Percentiles rank a stretch among this genome's conserved stretches.
These are phyloP conservation scores for Crotophaga sulcirostris DNA, from an alignment of 2,113 vertebrate species.

Conservation along the genomic window DNA sequence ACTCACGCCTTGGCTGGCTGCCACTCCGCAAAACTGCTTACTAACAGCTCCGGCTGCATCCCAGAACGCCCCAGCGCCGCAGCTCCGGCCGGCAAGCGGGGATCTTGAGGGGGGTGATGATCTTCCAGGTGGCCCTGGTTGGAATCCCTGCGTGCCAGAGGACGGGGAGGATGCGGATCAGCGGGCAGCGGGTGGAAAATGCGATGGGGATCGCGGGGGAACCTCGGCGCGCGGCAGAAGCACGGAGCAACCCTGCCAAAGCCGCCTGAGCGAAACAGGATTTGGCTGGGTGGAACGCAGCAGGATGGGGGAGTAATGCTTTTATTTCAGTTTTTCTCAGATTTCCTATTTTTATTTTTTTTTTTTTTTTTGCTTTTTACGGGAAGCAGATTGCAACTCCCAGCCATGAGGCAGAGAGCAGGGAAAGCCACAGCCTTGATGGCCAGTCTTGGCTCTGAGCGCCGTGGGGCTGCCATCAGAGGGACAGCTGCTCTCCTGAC, in stretches of 20 bases:
- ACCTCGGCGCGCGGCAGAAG: background rate
- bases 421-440: background rate
- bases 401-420: background rate
- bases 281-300: background rate
- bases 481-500: background rate
- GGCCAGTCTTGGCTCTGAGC: background rate
- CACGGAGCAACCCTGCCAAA: background rate
- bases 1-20: slow-evolving; percentile 66
- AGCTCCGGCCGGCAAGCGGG: background rate
- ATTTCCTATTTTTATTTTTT: background rate
- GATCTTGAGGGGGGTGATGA: background rate
- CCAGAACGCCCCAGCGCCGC: background rate
- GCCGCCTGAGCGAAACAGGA: background rate
- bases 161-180: background rate
- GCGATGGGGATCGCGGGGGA: background rate
- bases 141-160: background rate
- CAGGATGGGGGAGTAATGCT: background rate
- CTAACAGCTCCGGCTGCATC: slow-evolving; percentile 61
- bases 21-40: slow-evolving; percentile 67
- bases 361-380: background rate
- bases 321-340: background rate
- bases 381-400: background rate
- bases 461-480: background rate
- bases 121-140: background rate
- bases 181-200: background rate